Evolutionary conservation across 2,888 invertebrate genomes (phyloP), one percentile per base, ranked within the genome.

Genomic region (Apodemia zela): DNA sequence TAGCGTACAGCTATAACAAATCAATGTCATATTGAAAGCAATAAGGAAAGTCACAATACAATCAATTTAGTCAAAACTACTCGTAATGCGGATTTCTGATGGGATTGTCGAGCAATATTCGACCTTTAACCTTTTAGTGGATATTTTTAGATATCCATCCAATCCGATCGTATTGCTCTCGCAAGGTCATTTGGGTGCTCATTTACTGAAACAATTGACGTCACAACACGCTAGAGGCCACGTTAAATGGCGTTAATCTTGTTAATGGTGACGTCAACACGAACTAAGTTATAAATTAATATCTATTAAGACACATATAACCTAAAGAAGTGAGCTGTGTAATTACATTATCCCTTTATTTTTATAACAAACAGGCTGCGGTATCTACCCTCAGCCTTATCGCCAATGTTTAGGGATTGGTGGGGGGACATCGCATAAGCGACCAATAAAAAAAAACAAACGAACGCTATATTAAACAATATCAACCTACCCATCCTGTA

Each of bases 161-260:
- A 80, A 76, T 51, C 51, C 29, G 29, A 57, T 76, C 72, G 73
- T 78, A 80, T 77, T 74, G 72, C 74, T 75, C 71, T 69, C 69
- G 73, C 84, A 82, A 89, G 89, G 89, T 77, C 84, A 72, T 73
- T 74, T 69, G 75, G 78, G 76, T 70, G 79, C 73, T 84, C 81
- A 84, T 87, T 86, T 83, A 84, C 87, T 89, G 84, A 88, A 89
- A 88, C 89, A 87, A 87, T 82, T 88, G 87, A 89, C 89, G 89
- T 90, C 89, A 89, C 73, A 73, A 72, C 67, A 67, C 71, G 73
- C 75, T 78, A 84, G 86, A 85, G 87, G 86, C 80, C 79, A 77
- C 77, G 78, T 80, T 80, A 77, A 79, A 81, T 80, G 64, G 78
- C 74, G 78, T 79, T 85, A 85, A 83, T 82, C 82, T 78, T 78